Percentiles rank a stretch among this genome's conserved stretches.
Evolutionary conservation across 2,888 invertebrate species (phyloP).

Genomic region (Ypsolopha sequella): DNA sequence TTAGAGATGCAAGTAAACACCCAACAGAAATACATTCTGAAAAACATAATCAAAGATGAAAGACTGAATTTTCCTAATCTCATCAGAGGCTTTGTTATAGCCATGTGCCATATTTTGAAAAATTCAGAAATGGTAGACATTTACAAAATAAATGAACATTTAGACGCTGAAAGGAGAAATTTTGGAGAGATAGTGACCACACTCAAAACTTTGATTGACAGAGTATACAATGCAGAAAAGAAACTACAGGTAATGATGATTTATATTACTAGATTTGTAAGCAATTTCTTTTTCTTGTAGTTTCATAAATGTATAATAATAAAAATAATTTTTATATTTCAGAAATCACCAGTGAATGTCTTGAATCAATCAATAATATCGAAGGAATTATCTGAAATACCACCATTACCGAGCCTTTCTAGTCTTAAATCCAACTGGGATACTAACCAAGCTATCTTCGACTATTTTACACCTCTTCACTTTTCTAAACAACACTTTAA

Average conservation of each 20-base stretch:
- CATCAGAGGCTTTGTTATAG: conserved; percentile 42
- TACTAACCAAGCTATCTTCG: conserved; percentile 27
- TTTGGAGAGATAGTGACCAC: conserved; percentile 28
- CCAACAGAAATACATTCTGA: conserved; percentile 52
- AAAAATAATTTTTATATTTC: conserved; percentile 15
- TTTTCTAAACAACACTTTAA: conserved; percentile 44
- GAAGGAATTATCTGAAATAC: conserved; percentile 31
- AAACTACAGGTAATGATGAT: conserved; percentile 33
- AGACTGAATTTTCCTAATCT: conserved; percentile 48
- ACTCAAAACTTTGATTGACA: conserved; percentile 29
- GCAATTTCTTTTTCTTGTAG: background rate
- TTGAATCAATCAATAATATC: conserved; percentile 21
- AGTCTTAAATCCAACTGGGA: conserved; percentile 32
- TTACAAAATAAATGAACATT: conserved; percentile 41
- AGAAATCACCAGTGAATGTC: conserved; percentile 23
- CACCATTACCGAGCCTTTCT: conserved; percentile 41
- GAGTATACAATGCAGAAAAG: conserved; percentile 33
- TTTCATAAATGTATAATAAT: background rate
- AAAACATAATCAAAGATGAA: conserved; percentile 41
- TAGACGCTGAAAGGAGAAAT: conserved; percentile 24
- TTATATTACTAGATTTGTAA: background rate
- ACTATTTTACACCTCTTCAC: conserved; percentile 44
- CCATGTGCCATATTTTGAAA: conserved; percentile 43
- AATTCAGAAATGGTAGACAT: conserved; percentile 40
- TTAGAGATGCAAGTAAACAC: conserved; percentile 44